Evolutionary conservation across 2,888 invertebrate genomes (phyloP), one percentile per base, ranked within the genome.

Genomic region (Pristionchus mayeri): DNA sequence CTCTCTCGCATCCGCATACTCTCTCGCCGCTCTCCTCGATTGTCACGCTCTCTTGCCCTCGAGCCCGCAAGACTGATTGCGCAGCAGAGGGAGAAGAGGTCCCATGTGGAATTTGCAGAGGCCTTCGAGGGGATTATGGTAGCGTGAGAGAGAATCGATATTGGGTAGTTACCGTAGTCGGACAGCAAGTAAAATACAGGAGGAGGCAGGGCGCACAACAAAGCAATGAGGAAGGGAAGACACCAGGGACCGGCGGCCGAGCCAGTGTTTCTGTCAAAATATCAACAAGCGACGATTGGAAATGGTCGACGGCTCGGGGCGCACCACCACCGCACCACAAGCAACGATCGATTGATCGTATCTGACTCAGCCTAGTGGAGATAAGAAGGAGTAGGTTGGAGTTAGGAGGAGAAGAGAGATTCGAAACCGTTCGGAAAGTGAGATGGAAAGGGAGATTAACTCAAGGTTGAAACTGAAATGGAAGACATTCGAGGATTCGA

Each of bases 1-100:
- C 71, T 71, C 40, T 71, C 71, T 40, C 44, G 24, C 50, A 18
- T 50, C 21, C 50, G 2, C 50, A 34, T 16, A 11, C 40, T 48
- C 78, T 52, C 52, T 52, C 30, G 9, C 30, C 30, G 30, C 50
- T 52, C 78, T 78, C 50, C 50, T 30, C 78, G 78, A 78, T 78
- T 50, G 27, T 0, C 9, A 11, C 50, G 48, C 50, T 78, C 78
- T 78, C 78, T 50, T 24, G n/a, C 9, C 48, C 9, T 48, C 18
- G 37, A 67, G 37, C n/a, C 21, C 40, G 71, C 40, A 71, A n/a
- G 71, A 71, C 71, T 71, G 71, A 71, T 71, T 71, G 71, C 71
- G 71, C 71, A 71, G n/a, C 18, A 24, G 24, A 44, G 67, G 67
- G 18, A 44, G 44, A 37, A 34, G 71, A 24, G 71, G 44, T 44